These are phyloP conservation scores for Heliocidaris tuberculata DNA, from an alignment of 35 echinoderm and acorn worm genomes.

Conservation along the genomic window DNA sequence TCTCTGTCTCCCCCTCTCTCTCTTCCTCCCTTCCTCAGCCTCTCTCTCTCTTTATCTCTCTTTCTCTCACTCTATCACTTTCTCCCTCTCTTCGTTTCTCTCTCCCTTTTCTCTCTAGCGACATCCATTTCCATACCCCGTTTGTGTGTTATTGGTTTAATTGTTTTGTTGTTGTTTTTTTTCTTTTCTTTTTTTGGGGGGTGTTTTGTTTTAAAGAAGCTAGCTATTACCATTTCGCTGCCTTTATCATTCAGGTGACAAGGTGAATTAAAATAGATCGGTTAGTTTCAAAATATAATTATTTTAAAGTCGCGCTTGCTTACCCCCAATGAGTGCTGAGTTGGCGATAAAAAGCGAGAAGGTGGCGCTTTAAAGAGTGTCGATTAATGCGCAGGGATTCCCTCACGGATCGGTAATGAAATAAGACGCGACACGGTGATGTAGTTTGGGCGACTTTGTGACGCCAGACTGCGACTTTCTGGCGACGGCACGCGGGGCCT, in stretches of 20 bases:
- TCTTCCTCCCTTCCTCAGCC: no score
- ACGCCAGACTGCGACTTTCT: not conserved
- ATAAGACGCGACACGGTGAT: not conserved
- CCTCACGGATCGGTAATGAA: constrained; percentile 6
- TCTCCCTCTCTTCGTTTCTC: not conserved
- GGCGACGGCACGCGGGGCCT: not conserved
- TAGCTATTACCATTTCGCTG: not conserved
- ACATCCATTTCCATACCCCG: not conserved
- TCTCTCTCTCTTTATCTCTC: not conserved
- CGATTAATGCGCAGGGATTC: not conserved
- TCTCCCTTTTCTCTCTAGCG: not conserved
- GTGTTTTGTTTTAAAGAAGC: not conserved
- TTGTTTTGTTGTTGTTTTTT: no score
- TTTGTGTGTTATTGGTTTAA: no score
- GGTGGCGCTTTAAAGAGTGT: not conserved
- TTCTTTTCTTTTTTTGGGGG: no score
- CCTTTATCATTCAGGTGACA: not conserved
- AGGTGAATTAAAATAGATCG: no score
- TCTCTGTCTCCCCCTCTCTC: no score
- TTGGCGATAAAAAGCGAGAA: not conserved
- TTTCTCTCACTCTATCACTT: not conserved
- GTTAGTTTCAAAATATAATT: no score
- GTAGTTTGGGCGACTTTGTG: constrained; percentile 20
- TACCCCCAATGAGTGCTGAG: no score
- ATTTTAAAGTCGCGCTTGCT: no score